These are phyloP conservation scores for Ptychobarbus kaznakovi DNA, from an alignment of 2,797 vertebrate species.

Conservation along the genomic window DNA sequence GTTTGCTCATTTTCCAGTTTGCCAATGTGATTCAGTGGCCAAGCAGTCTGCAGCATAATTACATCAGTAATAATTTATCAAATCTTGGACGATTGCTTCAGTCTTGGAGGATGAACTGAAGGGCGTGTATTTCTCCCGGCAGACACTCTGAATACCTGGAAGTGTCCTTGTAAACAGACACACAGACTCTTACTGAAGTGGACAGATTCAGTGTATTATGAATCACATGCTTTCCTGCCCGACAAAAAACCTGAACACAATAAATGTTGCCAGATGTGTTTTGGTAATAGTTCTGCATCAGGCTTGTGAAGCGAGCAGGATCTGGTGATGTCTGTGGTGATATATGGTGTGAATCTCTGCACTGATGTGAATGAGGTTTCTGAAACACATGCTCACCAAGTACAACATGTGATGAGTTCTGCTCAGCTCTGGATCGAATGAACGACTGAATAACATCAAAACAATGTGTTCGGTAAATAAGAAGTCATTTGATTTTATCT, in stretches of 20 bases:
- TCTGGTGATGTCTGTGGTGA: conserved; percentile 2
- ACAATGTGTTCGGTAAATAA: not conserved
- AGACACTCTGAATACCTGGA: conserved; percentile 52
- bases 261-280: not conserved
- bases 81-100: conserved; percentile 10
- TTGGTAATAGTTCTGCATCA: not conserved
- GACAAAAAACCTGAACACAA: not conserved
- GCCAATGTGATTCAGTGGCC: not conserved
- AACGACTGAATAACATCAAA: not conserved
- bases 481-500: not conserved
- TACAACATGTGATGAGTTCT: conserved; percentile 3
- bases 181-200: not conserved
- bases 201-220: conserved; percentile 12
- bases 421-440: not conserved
- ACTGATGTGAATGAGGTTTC: conserved; percentile 54
- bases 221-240: conserved; percentile 36
- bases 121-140: conserved; percentile 33
- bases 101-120: conserved; percentile 20
- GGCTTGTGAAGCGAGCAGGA: conserved; percentile 19
- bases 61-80: conserved; percentile 33
- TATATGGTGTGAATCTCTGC: conserved; percentile 50
- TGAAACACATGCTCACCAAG: conserved; percentile 37
- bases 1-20: not conserved
- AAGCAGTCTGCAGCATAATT: conserved; percentile 5
- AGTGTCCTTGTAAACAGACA: conserved; percentile 53